Conservation (phyloP, 2,888 invertebrate genomes). For the Agelastica alni region DNA sequence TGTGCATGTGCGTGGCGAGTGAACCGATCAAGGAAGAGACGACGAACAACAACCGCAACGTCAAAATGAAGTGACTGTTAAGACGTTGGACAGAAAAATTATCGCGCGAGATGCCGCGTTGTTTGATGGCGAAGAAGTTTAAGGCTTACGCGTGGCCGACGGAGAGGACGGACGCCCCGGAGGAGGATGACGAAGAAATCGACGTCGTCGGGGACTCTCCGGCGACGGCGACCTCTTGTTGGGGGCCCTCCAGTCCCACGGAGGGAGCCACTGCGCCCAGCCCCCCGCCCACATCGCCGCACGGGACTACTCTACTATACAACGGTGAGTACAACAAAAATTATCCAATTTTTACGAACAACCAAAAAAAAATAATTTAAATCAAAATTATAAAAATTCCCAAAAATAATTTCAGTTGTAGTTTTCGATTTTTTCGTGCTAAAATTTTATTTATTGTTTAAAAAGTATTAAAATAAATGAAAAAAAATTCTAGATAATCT, state of each 20-base stretch:
- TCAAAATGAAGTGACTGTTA: conserved; percentile 22
- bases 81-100: neutral
- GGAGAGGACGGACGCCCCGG: conserved; percentile 48
- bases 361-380: no score
- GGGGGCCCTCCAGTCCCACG: conserved; percentile 76
- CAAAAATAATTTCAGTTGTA: no score
- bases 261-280: conserved; percentile 77
- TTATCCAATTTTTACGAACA: no score
- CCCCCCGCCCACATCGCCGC: conserved; percentile 70
- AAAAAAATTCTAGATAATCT: no score
- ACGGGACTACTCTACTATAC: conserved; percentile 74
- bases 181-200: conserved; percentile 79
- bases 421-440: no score
- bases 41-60: conserved; percentile 3
- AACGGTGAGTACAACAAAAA: conserved; percentile 81
- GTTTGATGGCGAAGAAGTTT: conserved; percentile 96
- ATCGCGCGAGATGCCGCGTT: conserved; percentile 75
- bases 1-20: conserved; percentile 34
- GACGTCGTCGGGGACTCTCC: conserved; percentile 79
- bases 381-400: conserved; percentile 5
- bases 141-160: conserved; percentile 83
- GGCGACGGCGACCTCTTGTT: conserved; percentile 58
- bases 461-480: no score
- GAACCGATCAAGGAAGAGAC: conserved; percentile 14
- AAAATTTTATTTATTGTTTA: no score